These are phyloP conservation scores for Halichoerus grypus DNA, from an alignment of 2,113 vertebrate species.

Conservation along the genomic window DNA sequence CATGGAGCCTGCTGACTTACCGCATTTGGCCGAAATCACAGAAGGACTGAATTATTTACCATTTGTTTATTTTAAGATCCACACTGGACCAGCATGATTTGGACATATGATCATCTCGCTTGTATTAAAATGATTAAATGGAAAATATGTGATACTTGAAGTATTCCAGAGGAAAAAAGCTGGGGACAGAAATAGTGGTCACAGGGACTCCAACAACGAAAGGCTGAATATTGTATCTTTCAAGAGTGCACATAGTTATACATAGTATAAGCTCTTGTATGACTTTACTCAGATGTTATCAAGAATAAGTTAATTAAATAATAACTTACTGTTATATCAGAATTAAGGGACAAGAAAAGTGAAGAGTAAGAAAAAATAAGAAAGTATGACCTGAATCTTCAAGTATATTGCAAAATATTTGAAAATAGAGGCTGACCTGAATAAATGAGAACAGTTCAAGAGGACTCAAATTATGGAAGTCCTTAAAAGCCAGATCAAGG, in stretches of 20 bases:
- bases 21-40: neutral
- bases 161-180: neutral
- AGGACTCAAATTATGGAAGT: neutral
- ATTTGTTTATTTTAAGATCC: neutral
- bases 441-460: slow-evolving; percentile 28
- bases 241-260: too few relatives aligned
- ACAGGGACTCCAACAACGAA: neutral
- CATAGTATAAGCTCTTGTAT: neutral
- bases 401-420: neutral
- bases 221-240: neutral
- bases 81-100: neutral
- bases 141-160: neutral
- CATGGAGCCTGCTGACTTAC: neutral
- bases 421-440: neutral
- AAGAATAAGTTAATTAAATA: neutral
- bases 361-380: neutral
- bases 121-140: neutral
- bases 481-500: neutral
- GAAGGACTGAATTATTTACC: neutral
- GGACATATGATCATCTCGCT: neutral
- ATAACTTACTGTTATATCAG: neutral
- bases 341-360: neutral
- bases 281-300: neutral
- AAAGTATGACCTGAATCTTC: neutral
- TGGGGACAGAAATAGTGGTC: neutral